Evolutionary conservation across 2,888 invertebrate species (phyloP), one percentile per base, ranked within the genome.

Genomic region (Cryptocephalus moraei): DNA sequence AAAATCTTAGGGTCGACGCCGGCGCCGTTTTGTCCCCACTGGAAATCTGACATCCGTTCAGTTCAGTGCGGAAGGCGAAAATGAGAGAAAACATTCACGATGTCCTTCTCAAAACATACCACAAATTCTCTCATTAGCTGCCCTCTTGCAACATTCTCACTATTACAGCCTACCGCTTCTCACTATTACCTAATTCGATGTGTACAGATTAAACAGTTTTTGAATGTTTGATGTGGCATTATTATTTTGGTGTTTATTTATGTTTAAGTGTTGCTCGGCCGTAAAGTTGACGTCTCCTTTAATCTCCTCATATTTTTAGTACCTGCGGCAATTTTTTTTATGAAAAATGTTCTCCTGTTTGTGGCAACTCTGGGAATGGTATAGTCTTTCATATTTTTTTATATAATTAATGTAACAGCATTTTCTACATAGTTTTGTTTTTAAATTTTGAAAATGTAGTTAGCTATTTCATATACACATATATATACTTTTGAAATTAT

Each of bases 311-410:
- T 48, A 36, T 39, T 50, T 52, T 31, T 44, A 48, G 22, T 48
- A 48, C 43, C 44, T 47, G 46, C 47, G 51, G 44, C 44, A 48
- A 46, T 62, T 69, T 60, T 47, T 43, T 39, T 2, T 2, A 22
- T 41, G 13, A 40, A 53, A 52, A 62, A 79, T 79, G 79, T 78
- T 79, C 63, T 74, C 77, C 59, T 80, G 80, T 67, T 73, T 80
- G 60, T 80, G 79, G 75, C 77, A 78, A 63, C 70, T 79, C 52
- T 77, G 78, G 74, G 78, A 78, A 64, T 79, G 60, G 62, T 64
- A 56, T 45, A 14, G 22, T 39, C 39, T 14, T 9, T 14, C 13
- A 9, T 9, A 22, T 39, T 39, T 9, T 45, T 47, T 42, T 33
- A 41, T 41, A 11, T 22, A 38, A 44, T 8, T 41, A 31, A 42